phyloP scores from a whole-genome alignment of 23 tunicate genomes.

The Ascidia mentula region DNA sequence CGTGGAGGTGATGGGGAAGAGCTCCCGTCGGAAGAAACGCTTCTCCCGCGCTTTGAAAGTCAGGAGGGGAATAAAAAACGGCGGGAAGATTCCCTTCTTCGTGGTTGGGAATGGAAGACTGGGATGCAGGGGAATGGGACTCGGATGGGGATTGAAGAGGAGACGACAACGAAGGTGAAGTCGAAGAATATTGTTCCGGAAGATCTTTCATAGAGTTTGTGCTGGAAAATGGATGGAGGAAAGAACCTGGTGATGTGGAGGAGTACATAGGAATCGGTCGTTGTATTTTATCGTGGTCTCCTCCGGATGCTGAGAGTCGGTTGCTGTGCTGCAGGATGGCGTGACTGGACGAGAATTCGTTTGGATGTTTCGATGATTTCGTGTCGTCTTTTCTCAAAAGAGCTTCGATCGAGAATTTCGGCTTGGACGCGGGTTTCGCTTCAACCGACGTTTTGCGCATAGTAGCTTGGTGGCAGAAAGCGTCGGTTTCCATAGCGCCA shows the following conservation, averaged over 20 bases:
- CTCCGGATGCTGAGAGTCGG: not conserved
- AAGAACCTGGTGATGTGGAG: not conserved
- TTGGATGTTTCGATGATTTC: not conserved
- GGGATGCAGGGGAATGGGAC: slow-evolving; percentile 6
- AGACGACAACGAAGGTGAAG: not conserved
- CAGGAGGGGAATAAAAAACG: not conserved
- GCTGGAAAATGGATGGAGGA: not conserved
- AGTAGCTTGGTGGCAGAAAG: not conserved
- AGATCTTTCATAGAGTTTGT: not conserved
- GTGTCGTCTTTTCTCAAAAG: slow-evolving; percentile 13
- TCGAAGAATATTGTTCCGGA: not conserved
- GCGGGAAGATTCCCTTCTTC: not conserved
- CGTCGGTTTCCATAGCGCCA: not conserved
- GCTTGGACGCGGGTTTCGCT: slow-evolving; percentile 25
- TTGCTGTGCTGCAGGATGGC: not conserved
- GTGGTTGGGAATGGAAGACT: not conserved
- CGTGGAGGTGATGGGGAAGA: slow-evolving; percentile 10
- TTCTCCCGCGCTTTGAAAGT: not conserved
- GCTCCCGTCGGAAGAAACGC: not conserved
- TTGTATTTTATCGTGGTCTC: not conserved
- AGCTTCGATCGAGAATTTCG: slow-evolving; percentile 42
- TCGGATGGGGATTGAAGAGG: not conserved
- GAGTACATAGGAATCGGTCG: not conserved
- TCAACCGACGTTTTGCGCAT: not conserved
- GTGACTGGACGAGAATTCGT: not conserved